phyloP scores from a whole-genome alignment of 2,113 vertebrate genomes.

The Labeo catla region DNA sequence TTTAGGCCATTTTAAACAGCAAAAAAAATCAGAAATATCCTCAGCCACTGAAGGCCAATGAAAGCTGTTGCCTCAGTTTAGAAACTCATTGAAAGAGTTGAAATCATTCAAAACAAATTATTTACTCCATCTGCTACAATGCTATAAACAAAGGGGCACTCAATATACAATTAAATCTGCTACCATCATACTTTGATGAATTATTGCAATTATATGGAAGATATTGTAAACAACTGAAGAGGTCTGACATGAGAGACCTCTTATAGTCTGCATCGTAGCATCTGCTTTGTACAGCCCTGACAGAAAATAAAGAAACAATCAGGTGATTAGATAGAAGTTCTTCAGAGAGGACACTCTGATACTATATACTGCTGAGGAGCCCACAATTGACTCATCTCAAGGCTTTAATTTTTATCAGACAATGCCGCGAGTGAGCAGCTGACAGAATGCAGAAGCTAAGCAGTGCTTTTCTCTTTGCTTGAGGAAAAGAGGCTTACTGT shows the following conservation, averaged over 20 bases:
- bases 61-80: no score
- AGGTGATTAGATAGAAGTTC: not conserved
- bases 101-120: no score
- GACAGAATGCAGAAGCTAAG: not conserved
- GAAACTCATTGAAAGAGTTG: no score
- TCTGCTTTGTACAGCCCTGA: not conserved
- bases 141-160: no score
- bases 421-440: not conserved
- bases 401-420: not conserved
- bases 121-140: no score
- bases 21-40: no score
- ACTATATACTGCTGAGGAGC: not conserved
- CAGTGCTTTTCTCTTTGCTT: not conserved
- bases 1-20: no score
- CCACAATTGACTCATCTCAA: not conserved
- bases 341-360: not conserved
- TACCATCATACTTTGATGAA: not conserved
- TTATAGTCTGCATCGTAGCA: not conserved
- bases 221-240: not conserved
- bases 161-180: not conserved
- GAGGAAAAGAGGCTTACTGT: constrained; percentile 5
- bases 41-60: no score
- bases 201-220: not conserved
- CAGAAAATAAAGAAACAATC: not conserved
- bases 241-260: not conserved